Conservation (phyloP, 2,797 vertebrate genomes). For the Rhincodon typus region DNA sequence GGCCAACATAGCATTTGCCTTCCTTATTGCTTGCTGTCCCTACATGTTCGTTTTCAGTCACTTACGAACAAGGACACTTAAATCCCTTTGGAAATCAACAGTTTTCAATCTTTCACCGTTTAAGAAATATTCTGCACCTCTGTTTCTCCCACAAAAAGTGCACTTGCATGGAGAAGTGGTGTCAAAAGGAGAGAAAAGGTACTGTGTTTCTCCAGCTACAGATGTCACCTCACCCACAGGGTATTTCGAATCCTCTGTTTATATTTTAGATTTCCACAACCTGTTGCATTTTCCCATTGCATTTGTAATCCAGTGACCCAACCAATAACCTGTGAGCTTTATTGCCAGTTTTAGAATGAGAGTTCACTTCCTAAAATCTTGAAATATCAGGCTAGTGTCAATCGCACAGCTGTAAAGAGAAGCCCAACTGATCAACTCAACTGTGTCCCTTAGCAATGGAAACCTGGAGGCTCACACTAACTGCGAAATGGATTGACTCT, state of each 20-base stretch:
- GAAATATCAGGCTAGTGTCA: neutral
- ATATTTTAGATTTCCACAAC: neutral
- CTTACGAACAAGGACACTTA: too few relatives aligned
- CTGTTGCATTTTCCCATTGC: neutral
- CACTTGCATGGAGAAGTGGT: too few relatives aligned
- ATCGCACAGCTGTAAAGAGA: neutral
- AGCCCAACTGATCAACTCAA: neutral
- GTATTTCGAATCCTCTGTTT: neutral
- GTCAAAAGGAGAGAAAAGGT: too few relatives aligned
- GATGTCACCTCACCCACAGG: neutral
- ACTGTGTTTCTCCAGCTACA: neutral
- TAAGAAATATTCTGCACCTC: too few relatives aligned
- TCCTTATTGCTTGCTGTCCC: too few relatives aligned
- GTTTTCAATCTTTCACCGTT: too few relatives aligned
- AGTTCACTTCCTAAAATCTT: neutral
- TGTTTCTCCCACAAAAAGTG: too few relatives aligned
- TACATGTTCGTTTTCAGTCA: too few relatives aligned
- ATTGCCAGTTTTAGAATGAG: neutral
- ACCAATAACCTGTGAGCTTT: neutral
- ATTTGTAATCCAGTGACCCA: neutral
- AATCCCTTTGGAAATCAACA: too few relatives aligned
- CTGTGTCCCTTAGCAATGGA: neutral
- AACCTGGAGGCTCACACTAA: neutral
- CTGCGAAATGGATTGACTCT: neutral
- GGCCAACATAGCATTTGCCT: too few relatives aligned